Percentiles rank a stretch among this genome's conserved stretches.
Evolutionary conservation across 2,113 vertebrate species (phyloP).

Genomic region (Nerophis ophidion): DNA sequence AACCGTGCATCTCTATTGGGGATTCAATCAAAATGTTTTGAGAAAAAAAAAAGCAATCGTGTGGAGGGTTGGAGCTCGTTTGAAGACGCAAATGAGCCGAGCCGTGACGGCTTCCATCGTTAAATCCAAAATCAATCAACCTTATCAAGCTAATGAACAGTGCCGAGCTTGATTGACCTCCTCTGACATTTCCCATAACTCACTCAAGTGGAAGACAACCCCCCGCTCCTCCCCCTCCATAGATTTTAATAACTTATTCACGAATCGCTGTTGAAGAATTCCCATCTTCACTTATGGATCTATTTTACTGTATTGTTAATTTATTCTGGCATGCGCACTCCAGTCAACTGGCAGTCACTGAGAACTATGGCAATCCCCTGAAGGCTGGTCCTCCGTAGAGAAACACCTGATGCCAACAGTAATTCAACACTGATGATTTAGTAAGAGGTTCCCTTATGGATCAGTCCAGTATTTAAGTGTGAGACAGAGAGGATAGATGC

Average conservation of each 20-base stretch:
- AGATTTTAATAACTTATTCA: background rate
- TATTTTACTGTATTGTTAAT: background rate
- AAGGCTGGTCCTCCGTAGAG: background rate
- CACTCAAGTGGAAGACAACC: background rate
- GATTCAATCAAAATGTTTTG: background rate
- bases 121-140: background rate
- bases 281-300: background rate
- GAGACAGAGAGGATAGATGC: background rate
- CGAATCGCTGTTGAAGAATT: background rate
- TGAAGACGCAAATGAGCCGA: background rate
- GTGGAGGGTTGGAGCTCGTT: background rate
- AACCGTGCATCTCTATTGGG: too few species aligned
- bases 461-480: background rate
- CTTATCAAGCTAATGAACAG: background rate
- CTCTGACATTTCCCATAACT: background rate
- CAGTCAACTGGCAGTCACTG: background rate
- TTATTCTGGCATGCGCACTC: background rate
- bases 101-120: too few species aligned
- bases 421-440: background rate
- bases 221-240: background rate
- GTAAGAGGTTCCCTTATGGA: background rate
- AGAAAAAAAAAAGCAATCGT: background rate
- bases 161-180: constrained; percentile 3
- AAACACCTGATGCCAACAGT: background rate
- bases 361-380: background rate